Base-by-base conservation (phyloP, 2,888 invertebrate species). In the Apocheima hispidaria region DNA sequence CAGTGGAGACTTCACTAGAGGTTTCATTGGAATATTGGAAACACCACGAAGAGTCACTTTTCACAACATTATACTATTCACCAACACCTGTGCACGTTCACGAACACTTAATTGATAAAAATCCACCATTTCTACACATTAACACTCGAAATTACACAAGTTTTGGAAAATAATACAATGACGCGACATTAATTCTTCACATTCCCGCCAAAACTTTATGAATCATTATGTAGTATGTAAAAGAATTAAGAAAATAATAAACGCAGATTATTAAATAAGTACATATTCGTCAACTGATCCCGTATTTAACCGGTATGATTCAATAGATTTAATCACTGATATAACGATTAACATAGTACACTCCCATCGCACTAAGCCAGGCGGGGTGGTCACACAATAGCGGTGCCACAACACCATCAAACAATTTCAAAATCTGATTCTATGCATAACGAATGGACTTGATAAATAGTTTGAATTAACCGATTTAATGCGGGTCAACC, bases 401-500 rank as follows among this genome's bases (percentile, higher is more conserved):
- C 62, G 72, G 73, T 80, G 88, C 88, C 88, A 90, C 83, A 91
- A 91, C 90, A 92, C 86, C 86, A 89, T 90, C 90, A 90, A 90
- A 91, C 89, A 90, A 88, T 90, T 88, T 88, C 88, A 84, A 88
- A 90, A 90, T 92, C 89, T 86, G 89, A 90, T 90, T 88, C 87
- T 88, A 90, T 89, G 90, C 92, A 90, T 92, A 90, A 89, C 90
- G 90, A 90, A 90, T 90, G 81, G 86, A 86, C 85, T 89, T 88
- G 91, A 92, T 92, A 92, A 92, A 92, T 91, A 90, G 90, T 91
- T 90, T 87, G 90, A 92, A 92, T 92, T 92, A 90, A 92, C 92
- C 92, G 92, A 92, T 92, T 91, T 91, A 92, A 92, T 92, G 90
- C 92, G 92, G 92, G 92, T 92, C 92, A 92, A 90, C 90, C 90